These are phyloP conservation scores for Tachina lurida DNA, from an alignment of 2,888 invertebrate genomes.

Conservation along the genomic window DNA sequence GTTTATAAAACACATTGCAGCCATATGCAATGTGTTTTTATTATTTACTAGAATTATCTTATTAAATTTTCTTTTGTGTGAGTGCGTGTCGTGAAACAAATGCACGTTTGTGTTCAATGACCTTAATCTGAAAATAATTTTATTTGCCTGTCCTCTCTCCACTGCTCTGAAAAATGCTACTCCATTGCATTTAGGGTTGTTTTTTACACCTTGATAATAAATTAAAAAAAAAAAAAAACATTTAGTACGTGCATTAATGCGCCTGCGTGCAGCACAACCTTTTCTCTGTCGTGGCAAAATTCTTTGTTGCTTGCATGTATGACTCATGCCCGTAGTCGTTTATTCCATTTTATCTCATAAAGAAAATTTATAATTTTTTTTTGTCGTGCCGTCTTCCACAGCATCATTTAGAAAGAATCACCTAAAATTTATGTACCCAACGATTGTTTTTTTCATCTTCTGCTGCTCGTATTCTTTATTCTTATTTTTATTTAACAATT, in stretches of 20 bases:
- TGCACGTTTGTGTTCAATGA: constrained; percentile 54
- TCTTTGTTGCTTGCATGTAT: not conserved
- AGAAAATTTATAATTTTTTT: not conserved
- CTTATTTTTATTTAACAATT: constrained; percentile 9
- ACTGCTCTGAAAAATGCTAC: constrained; percentile 2
- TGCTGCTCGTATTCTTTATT: not conserved
- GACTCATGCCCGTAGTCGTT: constrained; percentile 36
- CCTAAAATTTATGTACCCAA: constrained; percentile 11
- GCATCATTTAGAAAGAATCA: constrained; percentile 44
- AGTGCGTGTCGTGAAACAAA: constrained; percentile 2
- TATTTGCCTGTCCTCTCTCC: constrained; percentile 16
- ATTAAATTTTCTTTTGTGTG: constrained; percentile 11
- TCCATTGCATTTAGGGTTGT: constrained; percentile 47
- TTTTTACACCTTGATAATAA: constrained; percentile 40
- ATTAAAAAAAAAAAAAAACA: not conserved
- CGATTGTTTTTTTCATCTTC: not conserved
- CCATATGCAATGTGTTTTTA: constrained; percentile 57
- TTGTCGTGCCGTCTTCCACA: constrained; percentile 9
- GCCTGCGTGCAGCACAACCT: constrained; percentile 39
- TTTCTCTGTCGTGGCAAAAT: not conserved
- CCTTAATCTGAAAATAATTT: constrained; percentile 50
- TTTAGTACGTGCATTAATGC: constrained; percentile 23
- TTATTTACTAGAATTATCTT: constrained; percentile 20
- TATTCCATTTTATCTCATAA: not conserved
- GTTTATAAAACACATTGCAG: constrained; percentile 56